These are phyloP conservation scores for Malurus melanocephalus DNA, from an alignment of 2,113 vertebrate genomes.

Conservation along the genomic window DNA sequence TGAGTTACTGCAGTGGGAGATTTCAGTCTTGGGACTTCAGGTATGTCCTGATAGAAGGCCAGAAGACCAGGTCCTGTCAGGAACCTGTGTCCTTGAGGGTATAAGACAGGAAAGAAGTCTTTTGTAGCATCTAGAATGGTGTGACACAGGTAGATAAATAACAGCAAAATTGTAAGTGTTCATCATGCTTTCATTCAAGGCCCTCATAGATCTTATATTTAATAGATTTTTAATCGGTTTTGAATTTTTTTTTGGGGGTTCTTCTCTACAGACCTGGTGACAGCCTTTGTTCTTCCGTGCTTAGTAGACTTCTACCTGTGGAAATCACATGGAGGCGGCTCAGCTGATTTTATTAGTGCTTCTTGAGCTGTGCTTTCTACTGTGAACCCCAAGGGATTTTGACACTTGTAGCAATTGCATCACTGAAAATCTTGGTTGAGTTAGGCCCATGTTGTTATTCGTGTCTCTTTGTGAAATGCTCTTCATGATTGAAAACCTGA, in stretches of 20 bases:
- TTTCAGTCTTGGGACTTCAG: neutral
- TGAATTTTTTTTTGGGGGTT: neutral
- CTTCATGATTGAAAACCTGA: neutral
- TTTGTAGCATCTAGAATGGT: neutral
- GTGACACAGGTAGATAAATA: neutral
- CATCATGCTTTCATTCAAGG: neutral
- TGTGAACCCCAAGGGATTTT: neutral
- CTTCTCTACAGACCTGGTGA: neutral
- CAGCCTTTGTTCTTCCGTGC: neutral
- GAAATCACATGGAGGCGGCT: neutral
- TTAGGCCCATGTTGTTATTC: neutral
- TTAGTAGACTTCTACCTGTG: neutral
- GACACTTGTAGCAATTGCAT: neutral
- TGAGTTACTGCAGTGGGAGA: neutral
- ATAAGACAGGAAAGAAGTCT: neutral
- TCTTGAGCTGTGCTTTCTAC: neutral
- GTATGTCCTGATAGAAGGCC: neutral
- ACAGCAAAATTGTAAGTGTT: neutral
- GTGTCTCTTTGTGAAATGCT: neutral
- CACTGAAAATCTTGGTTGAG: neutral
- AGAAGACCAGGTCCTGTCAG: neutral
- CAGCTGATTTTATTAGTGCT: neutral
- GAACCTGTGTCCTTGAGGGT: neutral
- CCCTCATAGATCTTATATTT: neutral
- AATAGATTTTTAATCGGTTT: neutral